Percentiles rank a stretch among this genome's conserved stretches.
Evolutionary conservation across 2,797 vertebrate species (phyloP).

Genomic region (Chiroxiphia lanceolata): DNA sequence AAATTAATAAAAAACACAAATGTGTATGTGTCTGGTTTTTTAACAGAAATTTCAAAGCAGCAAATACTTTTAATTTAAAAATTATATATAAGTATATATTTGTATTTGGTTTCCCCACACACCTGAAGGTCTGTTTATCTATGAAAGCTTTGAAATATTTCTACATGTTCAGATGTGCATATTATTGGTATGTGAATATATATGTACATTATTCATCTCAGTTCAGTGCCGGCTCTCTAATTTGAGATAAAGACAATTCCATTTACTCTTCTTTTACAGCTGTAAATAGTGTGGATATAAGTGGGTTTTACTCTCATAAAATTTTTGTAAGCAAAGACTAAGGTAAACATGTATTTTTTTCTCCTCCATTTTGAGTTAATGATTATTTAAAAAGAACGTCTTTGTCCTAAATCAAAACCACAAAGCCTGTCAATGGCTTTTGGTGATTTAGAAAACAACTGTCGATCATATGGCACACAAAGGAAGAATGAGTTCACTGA

Average conservation of each 20-base stretch:
- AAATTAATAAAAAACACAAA: background rate
- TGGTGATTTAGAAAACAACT: conserved; percentile 66
- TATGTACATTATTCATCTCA: background rate
- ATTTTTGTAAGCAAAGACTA: conserved; percentile 40
- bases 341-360: conserved; percentile 39
- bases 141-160: background rate
- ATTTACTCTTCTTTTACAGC: conserved; percentile 1
- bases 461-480: conserved; percentile 62
- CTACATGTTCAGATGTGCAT: background rate
- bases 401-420: conserved; percentile 69
- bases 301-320: background rate
- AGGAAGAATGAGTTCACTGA: conserved; percentile 68
- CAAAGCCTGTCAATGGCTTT: conserved; percentile 58
- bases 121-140: background rate
- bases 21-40: background rate
- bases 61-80: background rate
- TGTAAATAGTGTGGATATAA: conserved; percentile 50
- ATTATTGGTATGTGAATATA: background rate
- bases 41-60: background rate
- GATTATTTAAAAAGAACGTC: conserved; percentile 41
- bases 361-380: conserved; percentile 42
- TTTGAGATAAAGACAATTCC: conserved; percentile 22
- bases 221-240: background rate
- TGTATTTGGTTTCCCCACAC: background rate
- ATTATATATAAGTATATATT: too few species aligned